phyloP scores from a whole-genome alignment of 2,797 vertebrate species.

The Tapera naevia region DNA sequence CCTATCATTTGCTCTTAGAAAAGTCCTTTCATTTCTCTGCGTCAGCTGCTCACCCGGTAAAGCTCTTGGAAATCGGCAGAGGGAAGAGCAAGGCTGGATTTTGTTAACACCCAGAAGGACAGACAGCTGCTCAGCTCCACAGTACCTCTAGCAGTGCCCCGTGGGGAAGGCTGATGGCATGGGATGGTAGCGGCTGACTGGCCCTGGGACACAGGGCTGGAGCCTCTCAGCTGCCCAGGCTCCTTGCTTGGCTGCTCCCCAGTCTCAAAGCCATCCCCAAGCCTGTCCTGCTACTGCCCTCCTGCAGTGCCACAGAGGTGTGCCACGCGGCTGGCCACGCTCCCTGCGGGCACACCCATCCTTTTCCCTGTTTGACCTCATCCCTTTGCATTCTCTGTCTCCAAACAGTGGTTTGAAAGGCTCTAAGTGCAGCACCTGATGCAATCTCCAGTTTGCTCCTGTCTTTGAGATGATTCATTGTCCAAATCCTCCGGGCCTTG shows the following conservation, averaged over 20 bases:
- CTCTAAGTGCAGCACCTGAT: neutral
- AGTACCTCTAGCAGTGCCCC: neutral
- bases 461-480: neutral
- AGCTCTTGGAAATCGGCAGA: neutral
- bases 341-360: neutral
- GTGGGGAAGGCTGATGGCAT: neutral
- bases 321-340: rapidly evolving
- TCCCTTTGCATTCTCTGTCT: neutral
- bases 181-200: neutral
- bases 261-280: neutral
- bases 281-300: neutral
- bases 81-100: neutral
- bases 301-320: neutral
- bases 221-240: neutral
- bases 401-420: neutral
- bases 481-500: neutral
- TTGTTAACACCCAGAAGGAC: neutral
- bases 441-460: neutral
- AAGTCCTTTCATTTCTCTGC: rapidly evolving
- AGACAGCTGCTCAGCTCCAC: neutral
- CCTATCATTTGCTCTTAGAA: neutral
- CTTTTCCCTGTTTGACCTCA: neutral
- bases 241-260: neutral
- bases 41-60: neutral
- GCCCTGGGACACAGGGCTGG: rapidly evolving